Percentiles rank a stretch among this genome's conserved stretches.
Evolutionary conservation across 2,113 vertebrate genomes (phyloP).

Genomic region (Alethe diademata): DNA sequence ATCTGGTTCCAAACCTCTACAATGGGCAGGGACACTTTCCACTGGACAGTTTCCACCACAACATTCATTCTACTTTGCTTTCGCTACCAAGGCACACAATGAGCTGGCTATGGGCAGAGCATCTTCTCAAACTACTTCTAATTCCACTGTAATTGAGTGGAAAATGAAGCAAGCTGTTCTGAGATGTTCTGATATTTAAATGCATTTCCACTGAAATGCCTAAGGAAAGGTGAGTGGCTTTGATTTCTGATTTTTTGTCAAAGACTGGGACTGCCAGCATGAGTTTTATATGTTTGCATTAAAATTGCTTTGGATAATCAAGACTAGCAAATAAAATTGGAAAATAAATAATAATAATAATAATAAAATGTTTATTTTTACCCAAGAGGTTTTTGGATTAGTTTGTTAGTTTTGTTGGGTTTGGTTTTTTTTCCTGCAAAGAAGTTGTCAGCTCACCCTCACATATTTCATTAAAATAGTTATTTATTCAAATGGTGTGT

Average conservation of each 20-base stretch:
- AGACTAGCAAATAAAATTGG: not conserved
- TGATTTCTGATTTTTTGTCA: not conserved
- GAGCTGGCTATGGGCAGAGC: fast-evolving
- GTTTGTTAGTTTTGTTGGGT: not conserved
- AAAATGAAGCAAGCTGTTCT: not conserved
- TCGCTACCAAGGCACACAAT: fast-evolving
- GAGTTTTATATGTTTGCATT: not conserved
- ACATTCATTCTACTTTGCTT: not conserved
- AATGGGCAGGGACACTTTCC: not conserved
- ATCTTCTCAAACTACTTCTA: not conserved
- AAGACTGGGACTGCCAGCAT: not conserved
- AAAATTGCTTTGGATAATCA: not conserved
- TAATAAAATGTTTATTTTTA: not conserved
- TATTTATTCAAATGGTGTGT: not conserved
- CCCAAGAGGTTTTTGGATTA: not conserved
- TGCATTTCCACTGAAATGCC: not conserved
- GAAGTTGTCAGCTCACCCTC: not conserved
- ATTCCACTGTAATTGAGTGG: not conserved
- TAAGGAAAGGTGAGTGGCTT: not conserved
- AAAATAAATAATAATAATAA: not conserved
- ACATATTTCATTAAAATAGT: not conserved
- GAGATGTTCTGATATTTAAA: not conserved
- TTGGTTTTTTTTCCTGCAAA: not conserved
- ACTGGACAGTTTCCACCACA: not conserved
- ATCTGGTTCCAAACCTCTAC: not conserved